phyloP scores from a whole-genome alignment of 1,140 invertebrate genomes.

The Drosophila carrolli region DNA sequence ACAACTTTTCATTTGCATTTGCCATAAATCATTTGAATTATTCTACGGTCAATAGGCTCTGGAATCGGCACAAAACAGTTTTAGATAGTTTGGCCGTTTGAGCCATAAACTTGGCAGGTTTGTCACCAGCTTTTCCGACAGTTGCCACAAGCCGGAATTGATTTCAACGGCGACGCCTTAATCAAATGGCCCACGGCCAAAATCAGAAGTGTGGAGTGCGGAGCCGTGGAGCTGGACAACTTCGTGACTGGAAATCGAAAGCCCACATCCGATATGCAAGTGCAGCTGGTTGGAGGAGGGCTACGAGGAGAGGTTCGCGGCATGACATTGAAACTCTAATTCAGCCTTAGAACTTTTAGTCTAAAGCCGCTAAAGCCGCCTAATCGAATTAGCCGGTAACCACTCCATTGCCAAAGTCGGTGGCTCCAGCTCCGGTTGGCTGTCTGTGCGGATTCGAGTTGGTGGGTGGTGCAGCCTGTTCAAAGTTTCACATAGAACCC shows the following conservation, averaged over 20 bases:
- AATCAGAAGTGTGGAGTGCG: constrained; percentile 13
- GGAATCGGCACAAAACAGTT: constrained; percentile 10
- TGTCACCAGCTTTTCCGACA: constrained; percentile 47
- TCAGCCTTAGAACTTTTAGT: constrained; percentile 28
- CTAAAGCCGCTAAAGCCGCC: constrained; percentile 30
- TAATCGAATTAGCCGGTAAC: constrained; percentile 39
- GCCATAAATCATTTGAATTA: constrained; percentile 57
- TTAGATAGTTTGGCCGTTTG: constrained; percentile 10
- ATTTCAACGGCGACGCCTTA: constrained; percentile 23
- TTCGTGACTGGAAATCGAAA: constrained; percentile 73
- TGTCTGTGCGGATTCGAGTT: constrained; percentile 5
- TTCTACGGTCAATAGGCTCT: background rate
- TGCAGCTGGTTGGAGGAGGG: constrained; percentile 4
- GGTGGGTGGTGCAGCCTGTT: constrained; percentile 13
- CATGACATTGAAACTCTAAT: constrained; percentile 47
- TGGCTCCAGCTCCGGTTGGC: constrained; percentile 25
- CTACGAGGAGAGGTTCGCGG: constrained; percentile 6
- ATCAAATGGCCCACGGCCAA: constrained; percentile 52
- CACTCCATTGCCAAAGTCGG: constrained; percentile 15
- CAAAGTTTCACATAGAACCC: background rate
- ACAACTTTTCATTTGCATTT: constrained; percentile 38
- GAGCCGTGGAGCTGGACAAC: constrained; percentile 12
- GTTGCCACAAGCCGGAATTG: constrained; percentile 32
- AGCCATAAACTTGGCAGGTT: constrained; percentile 21
- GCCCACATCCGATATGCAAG: constrained; percentile 57